Conservation (phyloP, 35 echinoderm and acorn worm genomes). For the Nesometra sesokonis region DNA sequence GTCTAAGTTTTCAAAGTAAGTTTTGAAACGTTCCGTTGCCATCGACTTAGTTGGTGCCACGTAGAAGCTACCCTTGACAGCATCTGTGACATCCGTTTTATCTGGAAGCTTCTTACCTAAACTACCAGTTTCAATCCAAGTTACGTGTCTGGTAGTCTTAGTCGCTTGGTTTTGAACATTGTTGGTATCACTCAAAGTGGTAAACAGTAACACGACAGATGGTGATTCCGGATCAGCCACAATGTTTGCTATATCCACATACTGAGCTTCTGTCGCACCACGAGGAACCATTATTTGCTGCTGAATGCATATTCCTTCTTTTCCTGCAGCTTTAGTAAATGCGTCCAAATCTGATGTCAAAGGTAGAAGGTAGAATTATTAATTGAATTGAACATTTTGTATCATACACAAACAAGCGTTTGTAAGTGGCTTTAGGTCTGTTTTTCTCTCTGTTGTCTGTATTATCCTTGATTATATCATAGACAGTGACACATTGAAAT, state of each 20-base stretch:
- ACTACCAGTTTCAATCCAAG: not conserved
- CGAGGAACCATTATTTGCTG: not conserved
- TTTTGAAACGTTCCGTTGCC: not conserved
- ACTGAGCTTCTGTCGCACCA: not conserved
- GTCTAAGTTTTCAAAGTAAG: not conserved
- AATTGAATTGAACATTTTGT: no score
- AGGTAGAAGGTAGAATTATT: no score
- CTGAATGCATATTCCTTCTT: not conserved
- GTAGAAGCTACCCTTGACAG: not conserved
- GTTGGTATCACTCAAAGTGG: not conserved
- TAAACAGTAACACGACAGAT: not conserved
- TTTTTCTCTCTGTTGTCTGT: no score
- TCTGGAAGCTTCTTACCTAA: not conserved
- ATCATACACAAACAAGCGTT: no score
- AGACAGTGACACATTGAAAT: no score
- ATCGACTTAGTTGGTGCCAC: not conserved
- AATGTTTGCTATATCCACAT: not conserved
- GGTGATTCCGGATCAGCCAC: not conserved
- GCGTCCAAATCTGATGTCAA: not conserved
- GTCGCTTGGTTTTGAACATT: not conserved
- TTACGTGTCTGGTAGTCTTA: not conserved
- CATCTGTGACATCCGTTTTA: not conserved
- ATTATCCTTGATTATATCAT: no score
- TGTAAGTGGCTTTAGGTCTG: no score
- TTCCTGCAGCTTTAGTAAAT: not conserved